A percentile compares a stretch with the other conserved stretches of the same genome.
These are phyloP conservation scores for Psilanteris sp. DNA, from an alignment of 1,140 invertebrate genomes.

Conservation along the genomic window DNA sequence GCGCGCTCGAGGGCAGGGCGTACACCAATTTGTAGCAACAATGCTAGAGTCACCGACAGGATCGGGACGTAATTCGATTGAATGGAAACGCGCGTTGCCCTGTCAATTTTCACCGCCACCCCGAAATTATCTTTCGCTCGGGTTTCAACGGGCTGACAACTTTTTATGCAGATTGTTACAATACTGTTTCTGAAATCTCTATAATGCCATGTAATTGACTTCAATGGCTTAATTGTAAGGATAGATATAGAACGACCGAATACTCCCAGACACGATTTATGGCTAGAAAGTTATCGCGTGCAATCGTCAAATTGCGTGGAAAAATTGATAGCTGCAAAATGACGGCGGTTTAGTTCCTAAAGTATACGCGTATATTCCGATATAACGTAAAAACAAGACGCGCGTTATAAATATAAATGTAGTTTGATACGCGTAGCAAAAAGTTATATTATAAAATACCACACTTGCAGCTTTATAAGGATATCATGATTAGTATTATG, in stretches of 20 bases:
- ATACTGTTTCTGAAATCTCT: slow-evolving; percentile 53
- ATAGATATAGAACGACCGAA: slow-evolving; percentile 10
- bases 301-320: slow-evolving; percentile 7
- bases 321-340: not conserved
- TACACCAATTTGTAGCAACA: slow-evolving; percentile 79
- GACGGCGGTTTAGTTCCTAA: too few species aligned
- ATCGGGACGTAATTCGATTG: slow-evolving; percentile 79
- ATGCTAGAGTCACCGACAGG: slow-evolving; percentile 79
- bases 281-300: not conserved
- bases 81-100: slow-evolving; percentile 76
- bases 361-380: too few species aligned
- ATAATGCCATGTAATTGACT: slow-evolving; percentile 39
- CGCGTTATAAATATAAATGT: too few species aligned
- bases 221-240: slow-evolving; percentile 34
- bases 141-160: slow-evolving; percentile 64
- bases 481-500: too few species aligned
- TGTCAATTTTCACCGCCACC: slow-evolving; percentile 78
- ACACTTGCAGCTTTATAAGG: too few species aligned
- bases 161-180: slow-evolving; percentile 62
- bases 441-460: too few species aligned
- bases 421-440: too few species aligned
- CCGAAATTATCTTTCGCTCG: slow-evolving; percentile 75
- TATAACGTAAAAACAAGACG: too few species aligned
- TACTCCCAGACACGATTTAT: slow-evolving; percentile 1
- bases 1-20: slow-evolving; percentile 73